Evolutionary conservation across 2,888 invertebrate genomes (phyloP), one percentile per base, ranked within the genome.

Genomic region (Eupithecia pulchellata): DNA sequence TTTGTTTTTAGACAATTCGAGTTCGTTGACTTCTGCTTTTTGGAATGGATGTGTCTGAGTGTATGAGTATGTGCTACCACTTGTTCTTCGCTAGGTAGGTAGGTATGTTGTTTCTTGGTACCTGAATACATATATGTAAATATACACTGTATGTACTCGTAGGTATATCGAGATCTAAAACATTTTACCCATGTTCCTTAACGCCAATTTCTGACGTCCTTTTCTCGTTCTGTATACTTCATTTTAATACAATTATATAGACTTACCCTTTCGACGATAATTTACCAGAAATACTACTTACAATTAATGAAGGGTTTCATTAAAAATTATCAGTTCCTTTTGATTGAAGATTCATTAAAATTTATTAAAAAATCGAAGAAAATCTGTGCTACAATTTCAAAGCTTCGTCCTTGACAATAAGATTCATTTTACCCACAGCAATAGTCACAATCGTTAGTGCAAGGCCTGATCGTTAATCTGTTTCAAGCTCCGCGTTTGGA

Each of bases 1-100:
- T 47, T n/a, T 8, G 25, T 25, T 25, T 52, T 13, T 20, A 52
- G 52, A 52, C 52, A 11, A 47, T 25, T 52, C 0, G 25, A 52
- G 52, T 52, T 52, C 52, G 13, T 52, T 52, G 52, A 52, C 52
- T 25, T 52, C 52, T 52, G 11, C 25, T 52, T 52, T 52, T 52
- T 52, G 52, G 52, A 52, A 52, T 25, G 52, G 11, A 52, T 52
- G 52, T 25, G 52, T 52, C 52, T 52, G 52, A 52, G 52, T 52
- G 52, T 52, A 47, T 52, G 52, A 11, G 52, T 2, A 25, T 47
- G 20, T 20, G 47, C 8, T 47, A 20, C 25, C 52, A 11, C 20
- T 52, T 25, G 47, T n/a, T 42, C 20, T 52, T 25, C 20, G 25
- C 47, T 20, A 47, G 47, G 20, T 32, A 32, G 32, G 17, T 47